phyloP scores from a whole-genome alignment of 1,140 invertebrate species.

The Hydropsyche tenuis region DNA sequence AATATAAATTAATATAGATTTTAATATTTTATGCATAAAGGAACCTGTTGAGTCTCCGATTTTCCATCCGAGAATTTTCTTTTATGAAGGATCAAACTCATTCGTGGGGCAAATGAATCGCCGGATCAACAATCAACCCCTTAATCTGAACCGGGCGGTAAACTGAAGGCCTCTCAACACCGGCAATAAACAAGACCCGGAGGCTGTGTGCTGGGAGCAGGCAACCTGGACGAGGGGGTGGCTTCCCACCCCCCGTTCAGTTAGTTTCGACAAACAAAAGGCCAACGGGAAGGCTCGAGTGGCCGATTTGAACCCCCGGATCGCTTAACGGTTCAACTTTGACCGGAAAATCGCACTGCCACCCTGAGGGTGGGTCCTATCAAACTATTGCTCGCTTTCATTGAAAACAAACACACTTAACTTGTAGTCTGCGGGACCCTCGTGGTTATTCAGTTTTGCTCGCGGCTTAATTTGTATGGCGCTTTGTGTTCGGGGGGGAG shows the following conservation, averaged over 20 bases:
- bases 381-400: too few species aligned
- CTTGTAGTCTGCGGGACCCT: too few species aligned
- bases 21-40: too few species aligned
- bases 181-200: conserved; percentile 13
- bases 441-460: too few species aligned
- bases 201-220: not conserved
- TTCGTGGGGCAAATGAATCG: conserved; percentile 6
- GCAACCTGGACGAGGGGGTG: too few species aligned
- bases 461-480: too few species aligned
- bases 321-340: conserved; percentile 21
- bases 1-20: too few species aligned
- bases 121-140: not conserved
- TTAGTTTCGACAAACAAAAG: conserved; percentile 6
- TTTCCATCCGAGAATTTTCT: too few species aligned
- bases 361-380: not conserved
- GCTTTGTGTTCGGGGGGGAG: too few species aligned
- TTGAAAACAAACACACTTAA: not conserved
- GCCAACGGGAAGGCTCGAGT: conserved; percentile 2
- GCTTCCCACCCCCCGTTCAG: too few species aligned
- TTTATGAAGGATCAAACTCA: too few species aligned
- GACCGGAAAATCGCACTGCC: conserved; percentile 8
- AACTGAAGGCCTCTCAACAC: conserved; percentile 14
- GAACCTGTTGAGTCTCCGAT: too few species aligned
- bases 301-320: not conserved
- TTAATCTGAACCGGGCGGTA: not conserved